phyloP scores from a whole-genome alignment of 2,113 vertebrate species.

The Passer domesticus region DNA sequence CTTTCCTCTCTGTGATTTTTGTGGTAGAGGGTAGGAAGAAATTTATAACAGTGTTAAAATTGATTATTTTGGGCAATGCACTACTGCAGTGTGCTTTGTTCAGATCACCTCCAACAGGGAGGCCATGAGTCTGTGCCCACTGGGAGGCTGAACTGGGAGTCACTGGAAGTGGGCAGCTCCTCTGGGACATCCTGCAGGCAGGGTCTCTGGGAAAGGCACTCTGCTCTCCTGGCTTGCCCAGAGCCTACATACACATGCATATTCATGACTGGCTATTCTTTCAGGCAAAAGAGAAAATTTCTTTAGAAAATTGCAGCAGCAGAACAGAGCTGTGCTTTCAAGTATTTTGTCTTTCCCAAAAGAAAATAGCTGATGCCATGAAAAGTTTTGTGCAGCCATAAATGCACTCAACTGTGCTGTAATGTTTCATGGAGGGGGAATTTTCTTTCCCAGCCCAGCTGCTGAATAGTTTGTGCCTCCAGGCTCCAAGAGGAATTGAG shows the following conservation, averaged over 20 bases:
- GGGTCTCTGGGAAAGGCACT: neutral
- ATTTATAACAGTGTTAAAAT: neutral
- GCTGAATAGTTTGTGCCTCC: conserved; percentile 43
- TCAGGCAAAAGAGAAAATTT: conserved; percentile 29
- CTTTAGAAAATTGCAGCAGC: conserved; percentile 41
- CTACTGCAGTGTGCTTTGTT: neutral
- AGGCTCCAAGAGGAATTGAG: conserved; percentile 30
- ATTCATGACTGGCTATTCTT: conserved; percentile 51
- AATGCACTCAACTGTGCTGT: conserved; percentile 30
- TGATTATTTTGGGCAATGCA: neutral
- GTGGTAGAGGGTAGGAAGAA: neutral
- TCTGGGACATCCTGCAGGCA: neutral
- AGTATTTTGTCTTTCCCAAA: conserved; percentile 44
- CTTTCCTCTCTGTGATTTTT: neutral
- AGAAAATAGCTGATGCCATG: conserved; percentile 61
- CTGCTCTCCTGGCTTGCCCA: neutral
- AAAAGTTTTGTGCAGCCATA: conserved; percentile 42
- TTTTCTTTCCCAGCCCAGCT: conserved; percentile 54
- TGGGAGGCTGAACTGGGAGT: neutral
- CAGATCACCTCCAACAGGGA: neutral
- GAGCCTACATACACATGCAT: neutral
- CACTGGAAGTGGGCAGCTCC: neutral
- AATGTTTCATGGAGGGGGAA: conserved; percentile 40
- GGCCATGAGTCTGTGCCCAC: neutral
- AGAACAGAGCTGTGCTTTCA: conserved; percentile 33